Percentiles rank a stretch among this genome's conserved stretches.
Evolutionary conservation across 2,888 invertebrate genomes (phyloP).

Genomic region (Dinocampus coccinellae): DNA sequence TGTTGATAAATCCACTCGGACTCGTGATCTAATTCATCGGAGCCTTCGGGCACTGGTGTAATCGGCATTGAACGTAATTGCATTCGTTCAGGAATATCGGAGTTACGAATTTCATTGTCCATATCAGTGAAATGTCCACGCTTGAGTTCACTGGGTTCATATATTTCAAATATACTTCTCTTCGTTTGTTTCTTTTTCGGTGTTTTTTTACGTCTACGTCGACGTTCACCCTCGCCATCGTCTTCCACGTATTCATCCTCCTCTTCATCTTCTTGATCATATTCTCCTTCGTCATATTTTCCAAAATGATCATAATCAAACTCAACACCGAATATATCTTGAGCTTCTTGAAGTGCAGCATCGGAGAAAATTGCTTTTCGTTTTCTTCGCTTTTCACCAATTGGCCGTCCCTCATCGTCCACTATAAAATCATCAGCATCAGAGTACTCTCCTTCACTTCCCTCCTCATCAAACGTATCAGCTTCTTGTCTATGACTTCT

Average conservation of each 20-base stretch:
- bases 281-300: conserved; percentile 88
- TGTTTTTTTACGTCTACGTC: conserved; percentile 81
- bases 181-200: conserved; percentile 82
- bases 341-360: conserved; percentile 95
- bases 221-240: conserved; percentile 74
- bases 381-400: conserved; percentile 84
- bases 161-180: conserved; percentile 93
- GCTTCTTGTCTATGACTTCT: conserved; percentile 75
- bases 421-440: conserved; percentile 98
- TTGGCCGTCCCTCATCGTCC: conserved; percentile 92
- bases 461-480: conserved; percentile 82
- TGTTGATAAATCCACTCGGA: conserved; percentile 98
- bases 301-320: conserved; percentile 94
- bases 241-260: conserved; percentile 85
- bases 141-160: conserved; percentile 97
- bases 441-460: conserved; percentile 83
- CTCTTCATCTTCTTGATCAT: conserved; percentile 86
- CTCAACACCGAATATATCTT: conserved; percentile 99
- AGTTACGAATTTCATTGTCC: conserved; percentile 90
- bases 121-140: conserved; percentile 95
- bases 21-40: conserved; percentile 91
- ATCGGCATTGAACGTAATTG: conserved; percentile 91
- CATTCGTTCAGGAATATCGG: conserved; percentile 93
- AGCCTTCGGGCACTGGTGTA: conserved; percentile 84
- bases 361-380: conserved; percentile 87